These are phyloP conservation scores for Cryptosula pallasiana DNA, from an alignment of 2,888 invertebrate genomes.

Conservation along the genomic window DNA sequence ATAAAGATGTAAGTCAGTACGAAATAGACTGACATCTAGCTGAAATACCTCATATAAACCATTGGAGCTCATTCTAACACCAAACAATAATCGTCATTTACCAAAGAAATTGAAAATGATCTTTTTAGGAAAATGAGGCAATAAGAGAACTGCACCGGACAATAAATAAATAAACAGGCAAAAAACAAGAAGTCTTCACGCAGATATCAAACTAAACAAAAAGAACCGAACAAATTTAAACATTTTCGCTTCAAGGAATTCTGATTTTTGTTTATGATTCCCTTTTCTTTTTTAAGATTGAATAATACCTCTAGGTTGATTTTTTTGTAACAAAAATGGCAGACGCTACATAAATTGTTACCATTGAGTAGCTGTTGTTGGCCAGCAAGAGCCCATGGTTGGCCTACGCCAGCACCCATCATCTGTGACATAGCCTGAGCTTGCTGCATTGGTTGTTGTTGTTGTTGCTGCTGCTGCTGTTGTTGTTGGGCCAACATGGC, in stretches of 20 bases:
- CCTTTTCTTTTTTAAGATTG: background rate
- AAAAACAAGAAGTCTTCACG: too few species aligned
- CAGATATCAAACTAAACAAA: too few species aligned
- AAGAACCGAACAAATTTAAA: too few species aligned
- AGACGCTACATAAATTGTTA: background rate
- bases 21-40: too few species aligned
- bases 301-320: background rate
- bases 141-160: too few species aligned
- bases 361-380: background rate
- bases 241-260: background rate
- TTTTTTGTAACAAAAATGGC: background rate
- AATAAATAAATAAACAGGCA: too few species aligned
- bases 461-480: background rate
- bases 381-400: background rate
- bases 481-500: background rate
- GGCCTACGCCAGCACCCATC: background rate
- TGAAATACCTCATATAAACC: too few species aligned
- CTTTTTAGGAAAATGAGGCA: too few species aligned
- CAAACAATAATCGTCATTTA: too few species aligned
- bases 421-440: background rate
- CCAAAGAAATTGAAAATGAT: too few species aligned
- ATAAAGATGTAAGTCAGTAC: too few species aligned
- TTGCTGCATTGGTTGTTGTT: background rate
- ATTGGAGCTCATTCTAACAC: too few species aligned
- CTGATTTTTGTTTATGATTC: background rate